Percentiles rank a stretch among this genome's conserved stretches.
These are phyloP conservation scores for Leptinotarsa tumamoca DNA, from an alignment of 2,888 invertebrate species.

Conservation along the genomic window DNA sequence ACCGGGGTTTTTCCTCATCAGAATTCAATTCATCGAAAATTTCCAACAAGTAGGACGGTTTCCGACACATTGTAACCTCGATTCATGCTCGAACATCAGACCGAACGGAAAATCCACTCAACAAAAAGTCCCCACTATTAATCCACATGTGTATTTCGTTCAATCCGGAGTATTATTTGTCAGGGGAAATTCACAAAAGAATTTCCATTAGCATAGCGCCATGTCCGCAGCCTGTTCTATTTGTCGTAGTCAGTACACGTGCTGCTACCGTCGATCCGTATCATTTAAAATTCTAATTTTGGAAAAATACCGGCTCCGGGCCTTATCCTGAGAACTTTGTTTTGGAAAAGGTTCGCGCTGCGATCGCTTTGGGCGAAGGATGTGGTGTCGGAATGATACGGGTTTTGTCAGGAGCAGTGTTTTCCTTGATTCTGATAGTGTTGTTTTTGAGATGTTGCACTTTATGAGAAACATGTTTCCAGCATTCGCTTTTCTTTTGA, in stretches of 20 bases:
- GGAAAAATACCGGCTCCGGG: constrained; percentile 47
- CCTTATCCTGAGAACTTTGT: constrained; percentile 37
- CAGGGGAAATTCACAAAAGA: constrained; percentile 46
- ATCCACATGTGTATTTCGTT: constrained; percentile 8
- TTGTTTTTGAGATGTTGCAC: background rate
- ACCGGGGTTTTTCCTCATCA: background rate
- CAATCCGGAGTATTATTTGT: constrained; percentile 32
- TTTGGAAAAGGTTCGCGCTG: constrained; percentile 14
- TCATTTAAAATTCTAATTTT: constrained; percentile 53
- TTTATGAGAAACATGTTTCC: background rate
- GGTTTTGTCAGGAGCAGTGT: constrained; percentile 25
- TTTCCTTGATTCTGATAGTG: constrained; percentile 15
- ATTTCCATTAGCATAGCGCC: constrained; percentile 51
- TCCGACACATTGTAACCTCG: constrained; percentile 2
- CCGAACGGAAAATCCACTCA: background rate
- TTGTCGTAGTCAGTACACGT: constrained; percentile 50
- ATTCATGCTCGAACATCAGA: constrained; percentile 2
- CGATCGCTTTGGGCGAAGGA: background rate
- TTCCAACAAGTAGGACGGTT: background rate
- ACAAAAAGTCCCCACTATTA: constrained; percentile 12
- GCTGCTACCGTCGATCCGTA: constrained; percentile 43
- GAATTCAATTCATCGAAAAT: background rate
- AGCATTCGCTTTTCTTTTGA: background rate
- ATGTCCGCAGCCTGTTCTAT: constrained; percentile 44
- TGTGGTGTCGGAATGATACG: constrained; percentile 21